A percentile compares a stretch with the other conserved stretches of the same genome.
These are phyloP conservation scores for Ibidorhyncha struthersii DNA, from an alignment of 2,113 vertebrate genomes.

Conservation along the genomic window DNA sequence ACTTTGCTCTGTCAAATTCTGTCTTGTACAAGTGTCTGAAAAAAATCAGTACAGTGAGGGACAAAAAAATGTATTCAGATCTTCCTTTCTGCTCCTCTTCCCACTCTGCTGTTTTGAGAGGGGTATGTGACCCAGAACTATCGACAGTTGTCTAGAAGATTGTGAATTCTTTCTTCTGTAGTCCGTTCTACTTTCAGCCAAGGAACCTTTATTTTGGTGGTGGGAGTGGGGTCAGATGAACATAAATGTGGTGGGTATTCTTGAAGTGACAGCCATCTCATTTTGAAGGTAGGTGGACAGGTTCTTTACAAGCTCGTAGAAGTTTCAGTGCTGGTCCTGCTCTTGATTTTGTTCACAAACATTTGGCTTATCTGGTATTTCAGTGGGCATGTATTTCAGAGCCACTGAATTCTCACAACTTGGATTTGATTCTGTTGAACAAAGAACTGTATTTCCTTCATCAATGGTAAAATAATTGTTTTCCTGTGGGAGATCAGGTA, in stretches of 20 bases:
- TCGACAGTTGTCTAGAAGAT: neutral
- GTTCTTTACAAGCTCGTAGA: neutral
- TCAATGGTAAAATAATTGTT: neutral
- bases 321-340: neutral
- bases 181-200: neutral
- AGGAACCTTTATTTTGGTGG: neutral
- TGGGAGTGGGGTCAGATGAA: neutral
- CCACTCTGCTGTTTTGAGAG: neutral
- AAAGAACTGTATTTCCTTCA: neutral
- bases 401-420: neutral
- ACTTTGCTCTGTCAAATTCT: neutral
- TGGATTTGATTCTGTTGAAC: neutral
- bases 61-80: neutral
- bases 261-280: neutral
- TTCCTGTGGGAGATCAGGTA: neutral
- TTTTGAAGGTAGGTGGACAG: neutral
- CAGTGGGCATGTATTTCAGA: neutral
- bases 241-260: neutral
- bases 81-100: neutral
- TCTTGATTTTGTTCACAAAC: neutral
- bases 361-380: neutral
- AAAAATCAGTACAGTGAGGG: neutral
- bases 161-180: neutral
- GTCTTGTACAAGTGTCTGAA: neutral
- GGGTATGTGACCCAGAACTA: neutral